Conservation (phyloP, 2,113 vertebrate species). For the Thamnaconus septentrionalis region DNA sequence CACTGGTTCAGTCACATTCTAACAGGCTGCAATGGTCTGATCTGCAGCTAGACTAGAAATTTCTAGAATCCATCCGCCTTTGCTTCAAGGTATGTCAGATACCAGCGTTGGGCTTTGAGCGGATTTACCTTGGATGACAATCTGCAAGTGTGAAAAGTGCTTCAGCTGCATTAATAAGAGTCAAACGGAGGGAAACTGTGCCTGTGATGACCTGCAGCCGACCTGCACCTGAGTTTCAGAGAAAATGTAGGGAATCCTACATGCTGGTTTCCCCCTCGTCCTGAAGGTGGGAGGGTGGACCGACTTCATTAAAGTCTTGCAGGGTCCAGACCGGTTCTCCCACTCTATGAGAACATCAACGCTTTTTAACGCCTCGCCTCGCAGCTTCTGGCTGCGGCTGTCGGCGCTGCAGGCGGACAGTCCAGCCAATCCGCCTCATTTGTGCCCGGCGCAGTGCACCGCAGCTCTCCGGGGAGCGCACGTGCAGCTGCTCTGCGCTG, state of each 20-base stretch:
- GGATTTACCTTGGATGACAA: too few species aligned
- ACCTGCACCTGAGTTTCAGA: too few species aligned
- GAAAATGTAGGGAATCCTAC: too few species aligned
- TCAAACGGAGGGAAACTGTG: slow-evolving; percentile 8
- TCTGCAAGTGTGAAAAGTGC: too few species aligned
- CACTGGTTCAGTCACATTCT: too few species aligned
- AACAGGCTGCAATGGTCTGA: too few species aligned
- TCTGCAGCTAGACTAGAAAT: too few species aligned
- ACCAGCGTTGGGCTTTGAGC: too few species aligned
- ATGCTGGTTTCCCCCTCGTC: slow-evolving; percentile 6
- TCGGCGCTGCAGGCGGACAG: not conserved
- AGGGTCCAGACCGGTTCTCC: not conserved
- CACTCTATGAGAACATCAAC: not conserved
- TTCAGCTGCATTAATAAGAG: too few species aligned
- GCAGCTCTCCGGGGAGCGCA: slow-evolving; percentile 6
- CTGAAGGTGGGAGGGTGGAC: slow-evolving; percentile 5
- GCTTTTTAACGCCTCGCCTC: not conserved
- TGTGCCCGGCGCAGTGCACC: slow-evolving; percentile 20
- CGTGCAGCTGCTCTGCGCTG: slow-evolving; percentile 12
- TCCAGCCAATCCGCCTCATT: not conserved
- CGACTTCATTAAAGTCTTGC: not conserved
- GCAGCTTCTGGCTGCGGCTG: not conserved
- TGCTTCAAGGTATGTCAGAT: too few species aligned
- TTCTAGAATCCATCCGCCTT: too few species aligned
- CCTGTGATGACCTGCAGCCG: not conserved